Evolutionary conservation across 2,113 vertebrate genomes (phyloP).

Genomic region (Ictalurus furcatus): DNA sequence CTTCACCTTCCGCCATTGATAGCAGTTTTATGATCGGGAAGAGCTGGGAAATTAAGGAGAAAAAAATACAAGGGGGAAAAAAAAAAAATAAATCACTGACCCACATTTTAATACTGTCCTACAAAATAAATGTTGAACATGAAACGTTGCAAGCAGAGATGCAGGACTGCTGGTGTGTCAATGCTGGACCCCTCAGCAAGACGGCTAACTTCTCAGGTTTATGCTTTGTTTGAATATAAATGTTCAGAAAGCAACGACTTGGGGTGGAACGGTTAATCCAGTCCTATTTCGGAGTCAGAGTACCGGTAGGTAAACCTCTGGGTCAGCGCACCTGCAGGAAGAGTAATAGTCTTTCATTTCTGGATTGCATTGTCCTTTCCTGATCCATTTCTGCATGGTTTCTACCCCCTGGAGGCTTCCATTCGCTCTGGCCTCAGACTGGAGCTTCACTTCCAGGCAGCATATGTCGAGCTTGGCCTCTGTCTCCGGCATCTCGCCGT

Average conservation of each 20-base stretch:
- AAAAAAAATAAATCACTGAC: background rate
- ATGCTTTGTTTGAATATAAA: background rate
- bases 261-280: background rate
- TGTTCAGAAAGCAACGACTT: background rate
- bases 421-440: background rate
- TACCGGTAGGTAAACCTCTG: slow-evolving; percentile 22
- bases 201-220: background rate
- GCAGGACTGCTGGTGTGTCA: background rate
- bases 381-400: slow-evolving; percentile 44
- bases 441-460: slow-evolving; percentile 23
- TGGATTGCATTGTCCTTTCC: slow-evolving; percentile 22
- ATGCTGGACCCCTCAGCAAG: background rate
- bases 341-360: slow-evolving; percentile 49
- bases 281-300: background rate
- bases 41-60: background rate
- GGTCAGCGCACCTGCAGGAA: slow-evolving; percentile 45
- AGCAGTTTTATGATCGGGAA: background rate
- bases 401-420: slow-evolving; percentile 38
- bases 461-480: slow-evolving; percentile 45
- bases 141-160: background rate
- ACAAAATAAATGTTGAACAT: background rate
- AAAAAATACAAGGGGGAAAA: background rate
- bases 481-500: slow-evolving; percentile 40
- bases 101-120: background rate
- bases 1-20: background rate